Evolutionary conservation across 2,888 invertebrate species (phyloP).

Genomic region (Cephus rjabovi): DNA sequence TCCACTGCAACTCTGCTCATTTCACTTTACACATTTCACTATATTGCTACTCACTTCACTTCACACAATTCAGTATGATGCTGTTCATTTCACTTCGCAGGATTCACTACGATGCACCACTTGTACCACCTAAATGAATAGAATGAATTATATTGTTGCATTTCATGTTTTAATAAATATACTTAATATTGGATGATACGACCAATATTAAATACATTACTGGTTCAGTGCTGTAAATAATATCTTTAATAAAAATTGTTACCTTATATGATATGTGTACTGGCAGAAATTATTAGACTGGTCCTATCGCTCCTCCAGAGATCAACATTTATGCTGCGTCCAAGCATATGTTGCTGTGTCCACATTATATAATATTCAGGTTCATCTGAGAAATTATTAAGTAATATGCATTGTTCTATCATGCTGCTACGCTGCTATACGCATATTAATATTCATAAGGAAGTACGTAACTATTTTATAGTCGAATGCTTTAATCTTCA

Average conservation of each 20-base stretch:
- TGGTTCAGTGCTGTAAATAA: not conserved
- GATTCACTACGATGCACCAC: not conserved
- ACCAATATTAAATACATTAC: not conserved
- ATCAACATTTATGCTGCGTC: not conserved
- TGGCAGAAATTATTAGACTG: not conserved
- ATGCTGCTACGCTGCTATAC: not conserved
- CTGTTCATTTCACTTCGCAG: not conserved
- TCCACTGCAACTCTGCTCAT: not conserved
- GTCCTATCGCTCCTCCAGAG: not conserved
- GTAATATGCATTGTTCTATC: not conserved
- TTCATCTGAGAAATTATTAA: not conserved
- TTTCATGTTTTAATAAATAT: not conserved
- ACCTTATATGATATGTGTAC: not conserved
- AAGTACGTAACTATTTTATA: not conserved
- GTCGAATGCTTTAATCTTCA: not conserved
- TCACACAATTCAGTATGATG: not conserved
- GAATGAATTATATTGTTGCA: not conserved
- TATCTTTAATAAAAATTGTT: not conserved
- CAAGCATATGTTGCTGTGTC: not conserved
- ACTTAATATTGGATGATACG: not conserved
- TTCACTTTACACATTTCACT: not conserved
- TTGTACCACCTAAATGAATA: not conserved
- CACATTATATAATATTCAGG: not conserved
- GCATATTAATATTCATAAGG: not conserved
- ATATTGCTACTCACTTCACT: not conserved